A percentile compares a stretch with the other conserved stretches of the same genome.
These are phyloP conservation scores for Spheniscus mendiculus DNA, from an alignment of 2,113 vertebrate genomes.

Conservation along the genomic window DNA sequence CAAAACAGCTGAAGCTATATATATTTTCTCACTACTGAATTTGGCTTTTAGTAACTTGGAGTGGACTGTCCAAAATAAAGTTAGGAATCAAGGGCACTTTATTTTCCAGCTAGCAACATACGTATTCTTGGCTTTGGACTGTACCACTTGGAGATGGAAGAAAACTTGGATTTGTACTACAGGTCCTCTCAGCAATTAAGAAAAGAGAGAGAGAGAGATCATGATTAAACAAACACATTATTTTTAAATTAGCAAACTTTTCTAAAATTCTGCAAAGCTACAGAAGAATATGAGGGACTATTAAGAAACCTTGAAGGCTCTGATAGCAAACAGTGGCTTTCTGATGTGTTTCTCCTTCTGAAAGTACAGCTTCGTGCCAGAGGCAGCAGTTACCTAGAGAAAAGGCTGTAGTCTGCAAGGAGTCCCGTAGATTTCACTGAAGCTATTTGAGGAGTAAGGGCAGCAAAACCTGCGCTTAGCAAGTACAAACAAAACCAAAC, in stretches of 20 bases:
- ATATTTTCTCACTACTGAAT: constrained; percentile 68
- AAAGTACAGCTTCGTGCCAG: neutral
- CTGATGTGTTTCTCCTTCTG: neutral
- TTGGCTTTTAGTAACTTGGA: constrained; percentile 54
- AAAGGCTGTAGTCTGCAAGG: neutral
- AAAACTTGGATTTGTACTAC: neutral
- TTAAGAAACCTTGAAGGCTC: neutral
- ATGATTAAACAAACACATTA: neutral
- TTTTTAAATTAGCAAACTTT: neutral
- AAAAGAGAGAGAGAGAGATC: neutral
- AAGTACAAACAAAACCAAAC: neutral
- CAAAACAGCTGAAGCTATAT: constrained; percentile 61
- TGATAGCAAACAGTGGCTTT: neutral
- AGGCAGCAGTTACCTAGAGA: neutral
- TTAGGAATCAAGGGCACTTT: constrained; percentile 62
- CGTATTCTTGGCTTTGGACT: constrained; percentile 19
- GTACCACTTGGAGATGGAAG: constrained; percentile 5
- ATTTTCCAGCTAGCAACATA: constrained; percentile 55
- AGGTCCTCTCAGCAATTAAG: neutral
- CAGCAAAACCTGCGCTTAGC: neutral
- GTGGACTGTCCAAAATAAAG: constrained; percentile 66
- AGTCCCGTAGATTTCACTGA: neutral
- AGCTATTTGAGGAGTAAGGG: neutral
- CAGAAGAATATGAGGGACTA: neutral
- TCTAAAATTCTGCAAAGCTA: neutral